Base-by-base conservation (phyloP, 2,888 invertebrate species). In the Autographa pulchrina region DNA sequence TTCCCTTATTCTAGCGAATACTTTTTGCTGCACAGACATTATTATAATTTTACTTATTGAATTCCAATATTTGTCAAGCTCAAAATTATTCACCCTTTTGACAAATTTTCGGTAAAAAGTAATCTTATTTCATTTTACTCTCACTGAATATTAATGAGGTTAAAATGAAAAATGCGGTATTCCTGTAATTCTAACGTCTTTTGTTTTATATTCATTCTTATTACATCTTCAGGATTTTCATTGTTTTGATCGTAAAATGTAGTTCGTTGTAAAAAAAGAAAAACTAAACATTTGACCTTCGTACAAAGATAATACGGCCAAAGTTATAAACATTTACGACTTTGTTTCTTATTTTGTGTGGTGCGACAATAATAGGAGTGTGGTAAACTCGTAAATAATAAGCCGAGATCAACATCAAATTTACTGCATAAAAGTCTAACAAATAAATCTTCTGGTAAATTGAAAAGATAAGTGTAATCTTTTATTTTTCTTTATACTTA, bases 71-170 rank as follows among this genome's bases (percentile, higher is more conserved):
- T 61, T 38, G n/a, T 61, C 38, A 16, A n/a, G 16, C 35, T 13
- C 9, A 73, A 43, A 77, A 63, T 72, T 67, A 64, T 63, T 35
- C 20, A 69, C 66, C 69, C 72, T 68, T 70, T 59, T 54, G 48
- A n/a, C 58, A 66, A 72, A 56, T 74, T 74, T 73, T 67, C n/a
- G n/a, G 54, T 59, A 65, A 68, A 68, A 56, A 63, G 54, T 59
- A 69, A 74, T 78, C 74, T 38, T 35, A 62, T 71, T 67, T 60
- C 52, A 65, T 59, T 31, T 5, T 43, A 43, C 61, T 32, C 66
- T 31, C 31, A 32, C 67, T 74, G 84, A 84, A 82, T 82, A 73
- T 60, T 61, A 80, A 84, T 70, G 35, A 77, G 56, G 58, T 59
- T 69, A 14, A 18, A 63, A 52, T 63, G 25, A 56, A 14, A 32